These are phyloP conservation scores for Periophthalmus modestus DNA, from an alignment of 2,113 vertebrate species.

Conservation along the genomic window DNA sequence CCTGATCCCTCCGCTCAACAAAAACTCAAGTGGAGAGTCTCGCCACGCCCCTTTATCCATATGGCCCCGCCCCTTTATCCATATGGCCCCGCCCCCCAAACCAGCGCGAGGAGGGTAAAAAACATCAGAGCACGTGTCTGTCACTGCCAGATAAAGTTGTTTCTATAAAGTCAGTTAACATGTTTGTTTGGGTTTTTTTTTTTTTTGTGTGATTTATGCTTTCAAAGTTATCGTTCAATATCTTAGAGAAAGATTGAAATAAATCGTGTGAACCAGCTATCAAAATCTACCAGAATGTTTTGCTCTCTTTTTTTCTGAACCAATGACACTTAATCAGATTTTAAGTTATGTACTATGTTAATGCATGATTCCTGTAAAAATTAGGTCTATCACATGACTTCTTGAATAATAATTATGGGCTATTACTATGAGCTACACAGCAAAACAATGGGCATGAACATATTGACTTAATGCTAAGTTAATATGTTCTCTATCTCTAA, in stretches of 20 bases:
- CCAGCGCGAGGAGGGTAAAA: constrained; percentile 36
- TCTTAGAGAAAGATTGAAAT: no score
- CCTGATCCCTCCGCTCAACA: not conserved
- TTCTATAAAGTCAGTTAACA: not conserved
- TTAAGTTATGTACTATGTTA: not conserved
- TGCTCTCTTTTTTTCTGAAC: not conserved
- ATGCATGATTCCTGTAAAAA: not conserved
- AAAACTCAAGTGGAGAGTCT: constrained; percentile 38
- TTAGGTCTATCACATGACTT: not conserved
- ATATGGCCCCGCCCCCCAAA: not conserved
- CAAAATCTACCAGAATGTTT: not conserved
- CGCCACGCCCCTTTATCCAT: constrained; percentile 52
- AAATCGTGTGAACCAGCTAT: no score
- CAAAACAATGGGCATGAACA: no score
- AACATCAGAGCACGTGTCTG: constrained; percentile 26
- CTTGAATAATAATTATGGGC: not conserved
- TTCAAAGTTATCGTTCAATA: not conserved
- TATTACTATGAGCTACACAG: no score
- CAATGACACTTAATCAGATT: not conserved
- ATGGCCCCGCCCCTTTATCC: constrained; percentile 53
- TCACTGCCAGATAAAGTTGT: not conserved
- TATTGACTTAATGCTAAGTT: no score
- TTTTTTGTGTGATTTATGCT: not conserved
- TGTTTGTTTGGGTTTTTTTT: no score
- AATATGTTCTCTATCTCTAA: no score